phyloP scores from a whole-genome alignment of 2,797 vertebrate genomes.

The Enteromius trimaculatus region DNA sequence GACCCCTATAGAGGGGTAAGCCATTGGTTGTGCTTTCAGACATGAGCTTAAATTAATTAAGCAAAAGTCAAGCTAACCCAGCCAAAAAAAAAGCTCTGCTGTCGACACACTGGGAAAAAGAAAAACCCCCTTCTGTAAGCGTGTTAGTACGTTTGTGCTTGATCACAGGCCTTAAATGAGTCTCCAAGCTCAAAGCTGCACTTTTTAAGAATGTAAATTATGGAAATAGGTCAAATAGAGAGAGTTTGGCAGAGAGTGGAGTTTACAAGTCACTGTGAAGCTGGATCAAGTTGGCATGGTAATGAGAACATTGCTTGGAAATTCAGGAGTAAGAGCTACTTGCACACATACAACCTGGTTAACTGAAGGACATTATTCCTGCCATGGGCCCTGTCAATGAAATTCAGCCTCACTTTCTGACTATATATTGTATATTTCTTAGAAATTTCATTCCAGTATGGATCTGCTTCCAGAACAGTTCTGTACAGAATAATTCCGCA shows the following conservation, averaged over 20 bases:
- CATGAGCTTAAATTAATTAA: constrained; percentile 49
- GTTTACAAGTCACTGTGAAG: constrained; percentile 69
- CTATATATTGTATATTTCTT: background rate
- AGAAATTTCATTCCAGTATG: background rate
- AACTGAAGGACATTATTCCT: constrained; percentile 23
- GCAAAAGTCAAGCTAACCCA: constrained; percentile 15
- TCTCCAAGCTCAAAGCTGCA: constrained; percentile 68
- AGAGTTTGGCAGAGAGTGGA: constrained; percentile 71
- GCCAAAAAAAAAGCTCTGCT: constrained; percentile 17
- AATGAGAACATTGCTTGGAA: constrained; percentile 67
- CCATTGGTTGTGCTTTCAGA: constrained; percentile 36
- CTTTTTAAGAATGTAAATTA: constrained; percentile 80
- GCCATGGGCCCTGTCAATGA: constrained; percentile 9
- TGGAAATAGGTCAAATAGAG: constrained; percentile 80
- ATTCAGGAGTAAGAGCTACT: constrained; percentile 56
- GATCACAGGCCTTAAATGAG: constrained; percentile 63
- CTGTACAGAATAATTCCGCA: background rate
- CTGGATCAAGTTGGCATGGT: constrained; percentile 69
- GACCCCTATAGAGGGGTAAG: constrained; percentile 14
- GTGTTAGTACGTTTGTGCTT: constrained; percentile 30
- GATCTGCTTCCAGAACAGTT: background rate
- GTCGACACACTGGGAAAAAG: constrained; percentile 37
- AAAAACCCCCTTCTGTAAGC: constrained; percentile 6
- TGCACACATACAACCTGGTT: constrained; percentile 34
- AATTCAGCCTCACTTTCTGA: background rate